Percentiles rank a stretch among this genome's conserved stretches.
Conservation (phyloP, 2,113 vertebrate genomes). For the Odobenus rosmarus region DNA sequence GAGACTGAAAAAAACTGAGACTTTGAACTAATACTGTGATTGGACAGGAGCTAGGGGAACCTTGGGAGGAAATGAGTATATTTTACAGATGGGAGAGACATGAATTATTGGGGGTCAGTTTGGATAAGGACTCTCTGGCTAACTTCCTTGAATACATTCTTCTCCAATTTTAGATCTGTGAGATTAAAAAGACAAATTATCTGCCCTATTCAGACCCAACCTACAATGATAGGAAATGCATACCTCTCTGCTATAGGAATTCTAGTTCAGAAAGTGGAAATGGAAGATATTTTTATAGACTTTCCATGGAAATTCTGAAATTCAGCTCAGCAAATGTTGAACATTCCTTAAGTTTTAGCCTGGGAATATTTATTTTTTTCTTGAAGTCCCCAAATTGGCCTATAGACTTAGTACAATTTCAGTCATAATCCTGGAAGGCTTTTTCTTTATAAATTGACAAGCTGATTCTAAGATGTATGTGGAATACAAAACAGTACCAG, state of each 20-base stretch:
- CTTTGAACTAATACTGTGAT: background rate
- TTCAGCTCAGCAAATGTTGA: background rate
- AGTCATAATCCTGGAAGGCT: background rate
- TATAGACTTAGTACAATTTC: background rate
- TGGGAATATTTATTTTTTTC: background rate
- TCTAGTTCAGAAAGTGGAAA: background rate
- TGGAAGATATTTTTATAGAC: background rate
- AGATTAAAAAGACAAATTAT: background rate
- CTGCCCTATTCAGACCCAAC: background rate
- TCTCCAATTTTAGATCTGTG: background rate
- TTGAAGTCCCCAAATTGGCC: background rate
- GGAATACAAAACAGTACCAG: background rate
- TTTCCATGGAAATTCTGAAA: background rate
- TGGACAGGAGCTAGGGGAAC: rapidly evolving
- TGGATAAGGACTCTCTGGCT: background rate
- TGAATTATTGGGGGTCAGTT: background rate
- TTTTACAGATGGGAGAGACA: background rate
- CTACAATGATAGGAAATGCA: background rate
- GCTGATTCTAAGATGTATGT: background rate
- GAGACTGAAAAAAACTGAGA: background rate
- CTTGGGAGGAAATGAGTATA: background rate
- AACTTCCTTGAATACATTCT: background rate
- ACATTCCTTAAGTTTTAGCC: background rate
- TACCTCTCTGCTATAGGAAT: background rate
- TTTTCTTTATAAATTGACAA: background rate